Base-by-base conservation (phyloP, 2,113 vertebrate species). In the Crotalus tigris region DNA sequence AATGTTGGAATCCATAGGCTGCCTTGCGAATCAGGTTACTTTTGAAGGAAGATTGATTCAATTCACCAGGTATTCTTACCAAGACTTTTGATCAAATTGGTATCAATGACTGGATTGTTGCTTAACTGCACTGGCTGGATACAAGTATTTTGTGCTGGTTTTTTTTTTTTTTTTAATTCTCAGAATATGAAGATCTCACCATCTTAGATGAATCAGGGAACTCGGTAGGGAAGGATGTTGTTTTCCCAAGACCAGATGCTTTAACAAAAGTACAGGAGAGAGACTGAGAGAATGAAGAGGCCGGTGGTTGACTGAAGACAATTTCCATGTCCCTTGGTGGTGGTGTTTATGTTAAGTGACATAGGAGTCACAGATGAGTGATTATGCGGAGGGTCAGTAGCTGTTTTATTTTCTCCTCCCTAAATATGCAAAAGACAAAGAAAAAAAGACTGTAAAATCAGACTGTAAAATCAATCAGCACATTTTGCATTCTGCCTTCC, bases 241-340 rank as follows among this genome's bases (percentile, higher is more conserved):
- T 94, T 95, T 97, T 96, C 96, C 97, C 97, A 95, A 95, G 96
- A 94, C 95, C 92, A 93, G 97, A 96, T 98, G 96, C 97, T 96
- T 97, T 97, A 98, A 95, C 97, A 98, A 95, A 98, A 95, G 93
- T 98, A 97, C 64, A 98, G 96, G 87, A 98, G 95, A 94, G 97
- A 98, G 95, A 98, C 33, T 0, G 94, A 97, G 91, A 98, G 85
- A 90, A 97, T n/a, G 91, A 97, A 59, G 93, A 98, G 95, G 51
- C 96, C 95, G 58, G 97, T 95, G 89, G 97, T 91, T 53, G 97
- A 96, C 44, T 97, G 97, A 96, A 98, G 97, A 39, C 94, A 94
- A 91, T 92, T 96, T 85, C 95, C 97, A 90, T 92, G 95, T 90
- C 94, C 95, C 19, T 91, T 96, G 93, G 94, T n/a, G 90, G 96